phyloP scores from a whole-genome alignment of 2,797 vertebrate species.

The Euphonia xanthogaster region DNA sequence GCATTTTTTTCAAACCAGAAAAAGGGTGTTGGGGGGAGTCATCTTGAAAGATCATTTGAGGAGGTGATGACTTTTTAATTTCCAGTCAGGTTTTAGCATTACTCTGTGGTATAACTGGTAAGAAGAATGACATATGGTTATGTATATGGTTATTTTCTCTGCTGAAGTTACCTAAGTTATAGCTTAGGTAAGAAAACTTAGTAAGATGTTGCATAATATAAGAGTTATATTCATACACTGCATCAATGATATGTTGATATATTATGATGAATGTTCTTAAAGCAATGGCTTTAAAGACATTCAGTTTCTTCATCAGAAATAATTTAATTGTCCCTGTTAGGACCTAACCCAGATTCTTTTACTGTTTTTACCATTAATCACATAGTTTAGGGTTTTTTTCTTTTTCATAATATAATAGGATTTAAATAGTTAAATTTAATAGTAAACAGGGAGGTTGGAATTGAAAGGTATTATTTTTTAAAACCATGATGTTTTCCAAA shows the following conservation, averaged over 20 bases:
- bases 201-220: not conserved
- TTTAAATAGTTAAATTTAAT: not conserved
- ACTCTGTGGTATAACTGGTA: not conserved
- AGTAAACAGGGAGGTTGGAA: not conserved
- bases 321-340: not conserved
- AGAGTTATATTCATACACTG: not conserved
- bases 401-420: not conserved
- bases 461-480: not conserved
- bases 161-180: no score
- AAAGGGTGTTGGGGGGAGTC: not conserved
- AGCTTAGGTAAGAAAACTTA: no score
- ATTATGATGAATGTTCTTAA: not conserved
- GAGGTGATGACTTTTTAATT: not conserved
- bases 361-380: not conserved
- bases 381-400: not conserved
- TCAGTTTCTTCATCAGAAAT: not conserved
- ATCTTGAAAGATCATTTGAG: not conserved
- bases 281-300: not conserved
- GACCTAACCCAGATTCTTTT: fast-evolving
- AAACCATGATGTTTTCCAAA: not conserved
- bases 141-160: not conserved
- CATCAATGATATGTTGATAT: not conserved
- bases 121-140: not conserved
- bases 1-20: not conserved
- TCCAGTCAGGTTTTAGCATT: not conserved